Evolutionary conservation across 1,140 invertebrate genomes (phyloP).

Genomic region (Sycophaga agraensis): DNA sequence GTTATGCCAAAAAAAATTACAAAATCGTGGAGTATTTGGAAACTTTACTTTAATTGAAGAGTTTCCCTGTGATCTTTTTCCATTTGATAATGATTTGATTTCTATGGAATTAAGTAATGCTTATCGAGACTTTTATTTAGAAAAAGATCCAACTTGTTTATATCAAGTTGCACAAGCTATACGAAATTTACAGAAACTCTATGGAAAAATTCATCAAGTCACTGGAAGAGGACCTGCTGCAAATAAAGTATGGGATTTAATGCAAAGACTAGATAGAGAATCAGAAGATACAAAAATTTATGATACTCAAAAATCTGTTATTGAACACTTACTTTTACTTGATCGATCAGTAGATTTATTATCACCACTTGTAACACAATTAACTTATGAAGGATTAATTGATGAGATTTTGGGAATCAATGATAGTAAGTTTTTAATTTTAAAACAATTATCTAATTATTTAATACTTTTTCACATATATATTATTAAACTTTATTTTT

Average conservation of each 20-base stretch:
- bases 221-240: constrained; percentile 88
- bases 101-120: constrained; percentile 86
- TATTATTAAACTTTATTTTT: background rate
- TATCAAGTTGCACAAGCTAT: constrained; percentile 88
- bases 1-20: constrained; percentile 80
- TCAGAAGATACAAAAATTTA: constrained; percentile 58
- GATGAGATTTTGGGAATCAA: constrained; percentile 84
- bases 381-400: constrained; percentile 97
- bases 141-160: constrained; percentile 85
- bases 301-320: constrained; percentile 53
- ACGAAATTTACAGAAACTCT: constrained; percentile 81
- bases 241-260: constrained; percentile 85
- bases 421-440: constrained; percentile 59
- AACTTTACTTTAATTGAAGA: constrained; percentile 81
- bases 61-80: constrained; percentile 84
- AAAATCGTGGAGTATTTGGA: constrained; percentile 79
- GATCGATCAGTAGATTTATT: constrained; percentile 91
- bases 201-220: constrained; percentile 86
- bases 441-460: background rate
- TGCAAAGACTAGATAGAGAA: constrained; percentile 77
- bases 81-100: constrained; percentile 89
- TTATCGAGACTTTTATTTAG: constrained; percentile 79
- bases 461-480: background rate
- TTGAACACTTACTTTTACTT: constrained; percentile 86
- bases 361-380: constrained; percentile 88